Evolutionary conservation across 1,140 invertebrate species (phyloP).

Genomic region (Galleria mellonella): DNA sequence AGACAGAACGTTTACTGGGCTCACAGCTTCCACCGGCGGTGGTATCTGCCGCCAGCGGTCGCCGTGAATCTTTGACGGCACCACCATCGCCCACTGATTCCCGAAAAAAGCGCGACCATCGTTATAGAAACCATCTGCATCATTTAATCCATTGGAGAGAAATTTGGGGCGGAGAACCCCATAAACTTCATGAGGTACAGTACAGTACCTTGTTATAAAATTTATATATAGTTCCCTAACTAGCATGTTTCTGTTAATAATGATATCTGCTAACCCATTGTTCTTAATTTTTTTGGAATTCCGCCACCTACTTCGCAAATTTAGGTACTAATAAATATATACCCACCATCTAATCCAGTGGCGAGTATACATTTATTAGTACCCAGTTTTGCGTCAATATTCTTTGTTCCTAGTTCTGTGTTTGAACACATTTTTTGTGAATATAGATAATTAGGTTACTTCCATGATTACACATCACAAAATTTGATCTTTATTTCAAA

Average conservation of each 20-base stretch:
- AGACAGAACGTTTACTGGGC: slow-evolving; percentile 56
- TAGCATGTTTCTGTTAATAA: too few relatives aligned
- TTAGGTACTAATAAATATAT: too few relatives aligned
- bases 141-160: slow-evolving; percentile 68
- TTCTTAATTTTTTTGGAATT: too few relatives aligned
- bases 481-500: too few relatives aligned
- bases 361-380: too few relatives aligned
- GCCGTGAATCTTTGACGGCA: slow-evolving; percentile 65
- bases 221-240: slow-evolving; percentile 7
- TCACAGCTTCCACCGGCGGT: slow-evolving; percentile 40
- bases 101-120: slow-evolving; percentile 52
- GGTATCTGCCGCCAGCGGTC: slow-evolving; percentile 27
- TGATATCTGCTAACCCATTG: too few relatives aligned
- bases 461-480: too few relatives aligned
- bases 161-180: slow-evolving; percentile 59
- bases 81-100: slow-evolving; percentile 65
- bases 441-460: too few relatives aligned
- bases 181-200: slow-evolving; percentile 65
- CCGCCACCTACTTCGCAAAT: not conserved
- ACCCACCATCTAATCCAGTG: too few relatives aligned
- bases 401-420: too few relatives aligned
- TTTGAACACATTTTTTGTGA: too few relatives aligned
- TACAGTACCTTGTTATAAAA: slow-evolving; percentile 9
- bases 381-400: too few relatives aligned
- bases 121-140: slow-evolving; percentile 64